These are phyloP conservation scores for Dryobotodes eremita DNA, from an alignment of 2,888 invertebrate species.

Conservation along the genomic window DNA sequence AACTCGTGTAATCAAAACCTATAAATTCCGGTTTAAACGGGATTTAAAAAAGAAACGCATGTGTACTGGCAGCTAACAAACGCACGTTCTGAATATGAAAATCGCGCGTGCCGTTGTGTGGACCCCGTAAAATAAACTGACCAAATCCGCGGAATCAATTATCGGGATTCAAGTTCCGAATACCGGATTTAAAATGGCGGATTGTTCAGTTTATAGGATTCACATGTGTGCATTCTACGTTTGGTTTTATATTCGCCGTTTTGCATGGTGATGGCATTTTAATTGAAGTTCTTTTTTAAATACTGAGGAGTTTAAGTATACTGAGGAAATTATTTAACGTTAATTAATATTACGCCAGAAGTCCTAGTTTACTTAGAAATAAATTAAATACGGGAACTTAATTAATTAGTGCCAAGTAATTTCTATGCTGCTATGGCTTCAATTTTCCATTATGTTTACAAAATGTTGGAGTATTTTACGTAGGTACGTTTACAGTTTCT, in stretches of 20 bases:
- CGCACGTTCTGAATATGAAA: conserved; percentile 55
- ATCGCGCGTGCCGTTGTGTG: conserved; percentile 34
- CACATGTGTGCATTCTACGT: not conserved
- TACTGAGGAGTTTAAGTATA: not conserved
- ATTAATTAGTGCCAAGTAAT: conserved; percentile 26
- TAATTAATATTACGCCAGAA: conserved; percentile 21
- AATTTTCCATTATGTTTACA: conserved; percentile 14
- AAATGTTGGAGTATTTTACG: not conserved
- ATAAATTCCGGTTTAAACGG: conserved; percentile 7
- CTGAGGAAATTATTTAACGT: not conserved
- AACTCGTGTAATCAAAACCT: conserved; percentile 24
- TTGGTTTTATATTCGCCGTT: not conserved
- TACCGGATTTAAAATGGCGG: conserved; percentile 37
- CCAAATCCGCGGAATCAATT: conserved; percentile 35
- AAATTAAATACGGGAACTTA: not conserved
- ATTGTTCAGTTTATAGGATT: conserved; percentile 1
- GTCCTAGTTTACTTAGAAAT: not conserved
- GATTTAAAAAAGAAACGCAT: conserved; percentile 4
- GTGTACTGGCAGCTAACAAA: conserved; percentile 41
- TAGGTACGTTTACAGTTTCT: not conserved
- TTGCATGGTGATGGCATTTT: not conserved
- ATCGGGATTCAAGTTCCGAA: conserved; percentile 40
- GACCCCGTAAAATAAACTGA: conserved; percentile 50
- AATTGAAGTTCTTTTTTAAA: not conserved
- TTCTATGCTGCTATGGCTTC: conserved; percentile 7